Evolutionary conservation across 2,888 invertebrate species (phyloP), one percentile per base, ranked within the genome.

Genomic region (Maniola hyperantus): DNA sequence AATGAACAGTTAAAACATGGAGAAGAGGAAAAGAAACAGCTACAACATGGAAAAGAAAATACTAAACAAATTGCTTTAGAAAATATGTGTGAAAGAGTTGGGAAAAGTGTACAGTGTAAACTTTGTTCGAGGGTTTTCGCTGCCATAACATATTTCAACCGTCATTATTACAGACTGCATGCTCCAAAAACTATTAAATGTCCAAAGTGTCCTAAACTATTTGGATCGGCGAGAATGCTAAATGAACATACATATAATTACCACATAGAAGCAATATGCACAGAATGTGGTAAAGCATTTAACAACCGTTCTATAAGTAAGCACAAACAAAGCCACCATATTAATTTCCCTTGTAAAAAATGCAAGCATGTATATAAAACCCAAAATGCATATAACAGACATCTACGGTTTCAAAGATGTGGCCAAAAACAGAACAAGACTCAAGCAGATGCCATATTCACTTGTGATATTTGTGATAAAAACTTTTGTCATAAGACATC

Each of bases 111-210:
- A 13, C 42, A 42, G 39, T 57, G 57, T n/a, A 57, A 57, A 42
- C 18, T 42, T 42, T 57, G 57, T 42, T 57, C 18, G 11, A 57
- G 42, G 6, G 18, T 42, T 42, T 57, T 20, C 8, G 11, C 39
- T 13, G 18, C 42, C 20, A 42, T 20, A 20, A 11, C 13, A 13
- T 18, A 57, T 42, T 42, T 57, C 20, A 57, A 20, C 18, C 18
- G 18, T 20, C 57, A 57, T 57, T 57, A 39, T 42, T 18, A 11
- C 18, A 39, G 57, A 20, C 20, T 20, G 0, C 57, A 57, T 18
- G 57, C 39, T 42, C 42, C 42, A n/a, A 57, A 57, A 57, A 57
- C 39, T 39, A 13, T 44, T 39, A 57, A 55, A 55, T 55, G 55
- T 55, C 36, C 55, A 4, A 36, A 57, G 39, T 57, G 57, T 18